A percentile compares a stretch with the other conserved stretches of the same genome.
phyloP scores from a whole-genome alignment of 2,113 vertebrate species.

The Pangasianodon gigas region DNA sequence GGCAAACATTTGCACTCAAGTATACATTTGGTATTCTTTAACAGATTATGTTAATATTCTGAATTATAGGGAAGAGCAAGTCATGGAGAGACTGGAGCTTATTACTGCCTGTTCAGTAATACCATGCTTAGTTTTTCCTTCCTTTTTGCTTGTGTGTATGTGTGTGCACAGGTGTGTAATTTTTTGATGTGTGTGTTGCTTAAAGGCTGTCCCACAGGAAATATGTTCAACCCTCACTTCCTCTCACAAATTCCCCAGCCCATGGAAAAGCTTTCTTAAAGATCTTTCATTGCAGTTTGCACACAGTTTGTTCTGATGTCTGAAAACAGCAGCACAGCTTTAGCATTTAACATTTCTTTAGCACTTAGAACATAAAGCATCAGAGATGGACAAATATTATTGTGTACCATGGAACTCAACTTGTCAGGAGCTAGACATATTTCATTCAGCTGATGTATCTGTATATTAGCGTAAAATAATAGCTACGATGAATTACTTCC shows the following conservation, averaged over 20 bases:
- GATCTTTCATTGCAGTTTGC: not conserved
- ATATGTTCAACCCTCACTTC: not conserved
- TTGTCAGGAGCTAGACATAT: not conserved
- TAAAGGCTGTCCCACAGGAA: not conserved
- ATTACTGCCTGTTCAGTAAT: not conserved
- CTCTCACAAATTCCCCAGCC: conserved; percentile 4
- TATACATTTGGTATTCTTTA: not conserved
- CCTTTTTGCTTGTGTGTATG: not conserved
- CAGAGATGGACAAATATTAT: not conserved
- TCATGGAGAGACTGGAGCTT: not conserved
- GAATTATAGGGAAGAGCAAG: not conserved
- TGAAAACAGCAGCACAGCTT: not conserved
- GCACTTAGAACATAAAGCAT: not conserved
- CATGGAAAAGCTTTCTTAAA: not conserved
- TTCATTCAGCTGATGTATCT: not conserved
- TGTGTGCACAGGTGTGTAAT: not conserved
- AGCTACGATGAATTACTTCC: not conserved
- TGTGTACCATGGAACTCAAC: not conserved
- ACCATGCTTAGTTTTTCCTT: not conserved
- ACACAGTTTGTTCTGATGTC: not conserved
- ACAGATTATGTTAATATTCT: not conserved
- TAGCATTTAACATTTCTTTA: not conserved
- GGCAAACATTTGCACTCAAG: not conserved
- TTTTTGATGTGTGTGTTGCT: conserved; percentile 6
- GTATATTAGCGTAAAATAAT: not conserved